Percentiles rank a stretch among this genome's conserved stretches.
Conservation (phyloP, 2,888 invertebrate genomes). For the Phoenoteleia sp. region DNA sequence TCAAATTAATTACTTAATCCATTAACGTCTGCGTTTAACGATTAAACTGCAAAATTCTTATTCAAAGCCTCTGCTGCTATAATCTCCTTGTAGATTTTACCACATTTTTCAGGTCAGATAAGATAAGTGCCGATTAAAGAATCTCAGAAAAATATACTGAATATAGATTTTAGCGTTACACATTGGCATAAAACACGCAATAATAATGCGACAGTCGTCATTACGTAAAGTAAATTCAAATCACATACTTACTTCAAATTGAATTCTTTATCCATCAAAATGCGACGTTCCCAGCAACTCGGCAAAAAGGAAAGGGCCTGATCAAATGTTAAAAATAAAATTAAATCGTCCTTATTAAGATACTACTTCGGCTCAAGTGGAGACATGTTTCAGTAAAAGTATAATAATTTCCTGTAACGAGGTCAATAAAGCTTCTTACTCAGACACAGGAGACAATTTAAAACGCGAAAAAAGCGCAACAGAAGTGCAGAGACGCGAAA, state of each 20-base stretch:
- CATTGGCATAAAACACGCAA: neutral
- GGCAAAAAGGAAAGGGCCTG: neutral
- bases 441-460: neutral
- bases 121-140: too few species aligned
- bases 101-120: too few species aligned
- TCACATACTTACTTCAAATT: conserved; percentile 29
- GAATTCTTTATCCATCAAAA: conserved; percentile 27
- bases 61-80: too few species aligned
- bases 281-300: neutral
- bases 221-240: too few species aligned
- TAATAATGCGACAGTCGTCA: neutral
- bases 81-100: too few species aligned
- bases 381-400: neutral
- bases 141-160: too few species aligned
- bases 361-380: neutral
- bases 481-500: neutral
- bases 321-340: conserved; percentile 4
- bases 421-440: too few species aligned
- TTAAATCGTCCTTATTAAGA: neutral
- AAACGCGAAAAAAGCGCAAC: neutral
- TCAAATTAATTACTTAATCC: too few species aligned
- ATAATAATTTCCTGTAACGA: too few species aligned
- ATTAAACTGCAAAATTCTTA: too few species aligned
- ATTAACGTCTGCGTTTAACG: too few species aligned
- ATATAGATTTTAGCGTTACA: neutral